A percentile compares a stretch with the other conserved stretches of the same genome.
Conservation (phyloP, 2,797 vertebrate genomes). For the Megaceryle alcyon region DNA sequence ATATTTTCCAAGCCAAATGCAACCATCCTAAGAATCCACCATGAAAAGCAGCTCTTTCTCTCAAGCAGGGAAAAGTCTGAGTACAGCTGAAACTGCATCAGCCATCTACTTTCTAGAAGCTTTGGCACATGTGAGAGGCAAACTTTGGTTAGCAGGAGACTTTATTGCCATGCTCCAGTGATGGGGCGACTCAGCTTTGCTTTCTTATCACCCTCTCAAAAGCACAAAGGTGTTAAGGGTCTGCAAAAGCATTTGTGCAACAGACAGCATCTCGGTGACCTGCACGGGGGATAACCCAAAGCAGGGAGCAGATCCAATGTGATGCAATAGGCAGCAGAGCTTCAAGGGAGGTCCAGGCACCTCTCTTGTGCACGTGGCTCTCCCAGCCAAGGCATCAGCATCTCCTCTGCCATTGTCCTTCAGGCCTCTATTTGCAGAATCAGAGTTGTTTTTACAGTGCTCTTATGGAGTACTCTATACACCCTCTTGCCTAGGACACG, state of each 20-base stretch:
- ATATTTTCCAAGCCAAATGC: not conserved
- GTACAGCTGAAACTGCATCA: not conserved
- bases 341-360: not conserved
- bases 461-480: rapidly evolving
- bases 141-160: not conserved
- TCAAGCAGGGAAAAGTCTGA: not conserved
- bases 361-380: not conserved
- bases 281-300: not conserved
- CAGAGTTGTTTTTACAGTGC: not conserved
- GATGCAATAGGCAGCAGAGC: not conserved
- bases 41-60: not conserved
- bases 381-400: not conserved
- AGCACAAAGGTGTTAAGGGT: rapidly evolving
- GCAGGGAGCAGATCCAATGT: rapidly evolving
- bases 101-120: not conserved
- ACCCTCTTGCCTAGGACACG: not conserved
- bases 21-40: not conserved
- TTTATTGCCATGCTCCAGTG: rapidly evolving
- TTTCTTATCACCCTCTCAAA: not conserved
- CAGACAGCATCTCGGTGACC: not conserved
- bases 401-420: not conserved
- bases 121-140: not conserved
- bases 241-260: not conserved
- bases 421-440: not conserved
- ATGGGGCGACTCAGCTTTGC: not conserved